These are phyloP conservation scores for Falco peregrinus DNA, from an alignment of 2,797 vertebrate genomes.

Conservation along the genomic window DNA sequence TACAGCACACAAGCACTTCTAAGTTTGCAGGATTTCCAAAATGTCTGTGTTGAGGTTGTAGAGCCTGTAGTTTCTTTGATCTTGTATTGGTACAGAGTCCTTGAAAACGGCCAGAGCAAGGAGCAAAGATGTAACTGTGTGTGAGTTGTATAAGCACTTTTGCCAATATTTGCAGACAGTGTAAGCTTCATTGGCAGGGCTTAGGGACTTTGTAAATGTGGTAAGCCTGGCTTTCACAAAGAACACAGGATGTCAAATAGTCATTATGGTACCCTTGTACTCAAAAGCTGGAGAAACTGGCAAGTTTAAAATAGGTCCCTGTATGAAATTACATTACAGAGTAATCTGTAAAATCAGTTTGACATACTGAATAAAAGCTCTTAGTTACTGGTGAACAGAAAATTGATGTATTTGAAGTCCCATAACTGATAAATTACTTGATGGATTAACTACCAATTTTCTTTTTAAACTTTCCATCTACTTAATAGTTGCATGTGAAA, in stretches of 20 bases:
- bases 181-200: constrained; percentile 20
- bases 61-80: constrained; percentile 34
- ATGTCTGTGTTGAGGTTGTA: not conserved
- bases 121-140: not conserved
- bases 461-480: not conserved
- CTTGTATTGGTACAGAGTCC: constrained; percentile 14
- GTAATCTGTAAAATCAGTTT: constrained; percentile 36
- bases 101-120: constrained; percentile 28
- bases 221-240: constrained; percentile 26
- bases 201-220: constrained; percentile 37
- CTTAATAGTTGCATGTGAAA: not conserved
- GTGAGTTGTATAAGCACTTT: constrained; percentile 29
- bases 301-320: constrained; percentile 14
- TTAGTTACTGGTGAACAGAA: constrained; percentile 20
- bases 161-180: constrained; percentile 48
- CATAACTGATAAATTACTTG: constrained; percentile 4
- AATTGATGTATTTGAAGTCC: constrained; percentile 16
- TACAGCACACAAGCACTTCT: not conserved
- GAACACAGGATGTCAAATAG: constrained; percentile 34
- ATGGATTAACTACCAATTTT: constrained; percentile 27
- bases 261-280: not conserved
- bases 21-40: constrained; percentile 27
- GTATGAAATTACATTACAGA: not conserved
- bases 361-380: constrained; percentile 22
- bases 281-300: not conserved